phyloP scores from a whole-genome alignment of 1,140 invertebrate genomes.

The Drosophila seguyi region DNA sequence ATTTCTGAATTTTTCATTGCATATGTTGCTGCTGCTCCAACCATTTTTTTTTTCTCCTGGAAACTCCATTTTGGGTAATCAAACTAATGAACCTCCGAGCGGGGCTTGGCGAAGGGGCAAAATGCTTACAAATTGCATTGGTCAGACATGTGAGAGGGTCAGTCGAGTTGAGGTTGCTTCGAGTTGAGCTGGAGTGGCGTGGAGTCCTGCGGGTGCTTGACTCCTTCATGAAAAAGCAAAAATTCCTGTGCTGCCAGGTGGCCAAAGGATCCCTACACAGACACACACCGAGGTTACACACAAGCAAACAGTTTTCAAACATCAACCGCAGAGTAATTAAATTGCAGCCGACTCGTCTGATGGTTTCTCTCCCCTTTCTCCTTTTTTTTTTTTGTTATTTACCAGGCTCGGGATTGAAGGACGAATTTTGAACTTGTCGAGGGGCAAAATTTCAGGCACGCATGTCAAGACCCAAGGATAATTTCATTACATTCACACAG shows the following conservation, averaged over 20 bases:
- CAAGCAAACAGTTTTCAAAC: constrained; percentile 39
- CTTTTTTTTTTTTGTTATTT: constrained; percentile 3
- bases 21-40: constrained; percentile 12
- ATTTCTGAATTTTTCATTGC: constrained; percentile 57
- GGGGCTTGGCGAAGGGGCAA: constrained; percentile 6
- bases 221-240: constrained; percentile 33
- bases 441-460: constrained; percentile 15
- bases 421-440: constrained; percentile 69
- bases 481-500: constrained; percentile 48
- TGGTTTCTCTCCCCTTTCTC: background rate
- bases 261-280: constrained; percentile 21
- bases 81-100: constrained; percentile 59
- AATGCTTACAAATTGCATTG: constrained; percentile 54
- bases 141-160: constrained; percentile 41
- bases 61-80: constrained; percentile 57
- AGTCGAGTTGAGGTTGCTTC: constrained; percentile 17
- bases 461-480: constrained; percentile 29
- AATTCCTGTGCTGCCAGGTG: constrained; percentile 38
- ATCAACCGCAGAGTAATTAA: constrained; percentile 71
- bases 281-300: background rate
- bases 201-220: constrained; percentile 29
- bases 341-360: constrained; percentile 55
- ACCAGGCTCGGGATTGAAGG: constrained; percentile 49
- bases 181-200: constrained; percentile 1
- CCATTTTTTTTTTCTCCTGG: background rate